Evolutionary conservation across 2,797 vertebrate genomes (phyloP), one percentile per base, ranked within the genome.

Genomic region (Moxostoma hubbsi): DNA sequence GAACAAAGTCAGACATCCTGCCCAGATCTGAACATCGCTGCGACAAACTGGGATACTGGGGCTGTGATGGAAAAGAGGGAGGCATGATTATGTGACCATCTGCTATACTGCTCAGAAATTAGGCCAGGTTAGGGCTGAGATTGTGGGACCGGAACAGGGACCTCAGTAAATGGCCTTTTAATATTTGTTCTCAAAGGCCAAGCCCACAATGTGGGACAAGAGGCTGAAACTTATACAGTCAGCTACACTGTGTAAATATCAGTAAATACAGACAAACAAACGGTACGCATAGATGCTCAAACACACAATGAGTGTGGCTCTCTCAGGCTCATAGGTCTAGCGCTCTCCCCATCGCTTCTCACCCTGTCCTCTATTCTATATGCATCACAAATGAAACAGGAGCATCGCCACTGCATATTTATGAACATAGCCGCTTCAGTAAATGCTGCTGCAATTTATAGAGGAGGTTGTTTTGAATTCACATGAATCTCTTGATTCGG

Each of bases 361-460:
- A 58, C 59, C 75, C 77, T 53, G 81, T 86, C 77, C 59, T 55
- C 65, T 11, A 15, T 81, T 71, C 72, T 80, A 83, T 85, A 80
- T 86, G 86, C 84, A 85, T 85, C 83, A 81, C 80, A 87, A 86
- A 87, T 87, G 72, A 83, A 85, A 82, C 71, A 65, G 55, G 45
- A 82, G 81, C 82, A 47, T 67, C 9, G 46, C 47, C 68, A 51
- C 78, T 85, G 83, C 82, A 88, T 86, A 85, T 85, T 86, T 73
- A 88, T 86, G 81, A 88, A 77, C 18, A 64, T 51, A 73, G 51
- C 74, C 53, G 78, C 75, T 75, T 72, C 74, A 75, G 83, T 81
- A 82, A 87, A 81, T 81, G 36, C 78, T 84, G 73, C 78, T 86
- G 83, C 84, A 84, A 86, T 86, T 88, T 85, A 88, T 88, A 80